phyloP scores from a whole-genome alignment of 2,797 vertebrate genomes.

The Rachycentron canadum region DNA sequence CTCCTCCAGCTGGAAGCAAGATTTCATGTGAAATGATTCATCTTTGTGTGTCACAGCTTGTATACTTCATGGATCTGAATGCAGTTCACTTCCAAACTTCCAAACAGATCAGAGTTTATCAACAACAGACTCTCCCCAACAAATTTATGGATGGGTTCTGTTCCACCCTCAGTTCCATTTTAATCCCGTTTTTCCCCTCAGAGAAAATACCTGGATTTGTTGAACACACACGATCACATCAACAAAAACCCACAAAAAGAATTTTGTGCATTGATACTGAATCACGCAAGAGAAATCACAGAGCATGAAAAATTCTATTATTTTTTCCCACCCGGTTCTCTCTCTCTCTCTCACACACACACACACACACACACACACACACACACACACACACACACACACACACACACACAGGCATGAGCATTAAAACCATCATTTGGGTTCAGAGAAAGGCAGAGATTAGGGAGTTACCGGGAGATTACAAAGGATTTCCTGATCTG shows the following conservation, averaged over 20 bases:
- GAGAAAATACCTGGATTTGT: neutral
- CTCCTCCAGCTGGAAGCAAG: too few species aligned
- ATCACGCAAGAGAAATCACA: neutral
- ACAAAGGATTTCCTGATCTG: constrained; percentile 55
- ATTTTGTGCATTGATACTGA: neutral
- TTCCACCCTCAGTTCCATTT: neutral
- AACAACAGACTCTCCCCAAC: too few species aligned
- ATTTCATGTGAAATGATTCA: too few species aligned
- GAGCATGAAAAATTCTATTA: neutral
- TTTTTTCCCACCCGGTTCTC: neutral
- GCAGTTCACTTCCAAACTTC: too few species aligned
- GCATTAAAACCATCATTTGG: constrained; percentile 2
- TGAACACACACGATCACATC: neutral
- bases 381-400: constrained; percentile 3
- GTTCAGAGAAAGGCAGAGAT: constrained; percentile 37
- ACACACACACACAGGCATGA: neutral
- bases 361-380: too few species aligned
- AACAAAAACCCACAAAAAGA: neutral
- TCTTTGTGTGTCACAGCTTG: too few species aligned
- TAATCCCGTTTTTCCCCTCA: neutral
- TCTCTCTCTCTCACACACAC: neutral
- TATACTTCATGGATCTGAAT: too few species aligned
- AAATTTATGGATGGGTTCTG: neutral
- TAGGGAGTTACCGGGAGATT: constrained; percentile 43
- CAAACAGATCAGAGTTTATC: too few species aligned